These are phyloP conservation scores for Scotopteryx bipunctaria DNA, from an alignment of 2,888 invertebrate species.

Conservation along the genomic window DNA sequence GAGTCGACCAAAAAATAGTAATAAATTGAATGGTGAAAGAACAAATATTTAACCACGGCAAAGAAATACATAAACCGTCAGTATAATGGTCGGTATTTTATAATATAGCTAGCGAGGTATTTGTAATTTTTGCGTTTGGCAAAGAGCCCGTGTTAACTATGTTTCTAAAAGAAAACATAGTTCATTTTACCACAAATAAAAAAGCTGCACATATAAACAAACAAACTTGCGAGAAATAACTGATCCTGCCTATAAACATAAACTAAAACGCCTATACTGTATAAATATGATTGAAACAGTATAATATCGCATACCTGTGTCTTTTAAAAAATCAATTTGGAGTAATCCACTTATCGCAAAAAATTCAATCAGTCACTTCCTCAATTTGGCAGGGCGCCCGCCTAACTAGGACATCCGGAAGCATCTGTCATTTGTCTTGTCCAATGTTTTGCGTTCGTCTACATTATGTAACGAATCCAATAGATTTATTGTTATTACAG, in stretches of 20 bases:
- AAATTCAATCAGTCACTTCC: constrained; percentile 32
- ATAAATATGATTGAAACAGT: no score
- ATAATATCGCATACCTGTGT: no score
- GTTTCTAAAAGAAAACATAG: constrained; percentile 53
- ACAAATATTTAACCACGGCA: constrained; percentile 27
- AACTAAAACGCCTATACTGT: no score
- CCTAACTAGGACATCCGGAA: constrained; percentile 40
- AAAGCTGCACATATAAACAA: background rate
- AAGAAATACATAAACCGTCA: constrained; percentile 44
- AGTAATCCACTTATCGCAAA: background rate
- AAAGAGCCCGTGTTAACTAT: constrained; percentile 55
- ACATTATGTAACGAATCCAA: constrained; percentile 29
- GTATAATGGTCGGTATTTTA: constrained; percentile 46
- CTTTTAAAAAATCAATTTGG: no score
- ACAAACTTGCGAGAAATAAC: background rate
- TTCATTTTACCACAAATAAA: constrained; percentile 43
- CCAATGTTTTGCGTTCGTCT: constrained; percentile 23
- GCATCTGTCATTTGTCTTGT: constrained; percentile 47
- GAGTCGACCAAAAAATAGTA: background rate
- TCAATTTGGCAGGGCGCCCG: constrained; percentile 36
- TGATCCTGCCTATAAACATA: no score
- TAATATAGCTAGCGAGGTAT: constrained; percentile 41
- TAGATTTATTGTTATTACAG: constrained; percentile 21
- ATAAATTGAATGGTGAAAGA: constrained; percentile 25
- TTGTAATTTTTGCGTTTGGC: constrained; percentile 60